Evolutionary conservation across 2,113 vertebrate genomes (phyloP), one percentile per base, ranked within the genome.

Genomic region (Vidua macroura): DNA sequence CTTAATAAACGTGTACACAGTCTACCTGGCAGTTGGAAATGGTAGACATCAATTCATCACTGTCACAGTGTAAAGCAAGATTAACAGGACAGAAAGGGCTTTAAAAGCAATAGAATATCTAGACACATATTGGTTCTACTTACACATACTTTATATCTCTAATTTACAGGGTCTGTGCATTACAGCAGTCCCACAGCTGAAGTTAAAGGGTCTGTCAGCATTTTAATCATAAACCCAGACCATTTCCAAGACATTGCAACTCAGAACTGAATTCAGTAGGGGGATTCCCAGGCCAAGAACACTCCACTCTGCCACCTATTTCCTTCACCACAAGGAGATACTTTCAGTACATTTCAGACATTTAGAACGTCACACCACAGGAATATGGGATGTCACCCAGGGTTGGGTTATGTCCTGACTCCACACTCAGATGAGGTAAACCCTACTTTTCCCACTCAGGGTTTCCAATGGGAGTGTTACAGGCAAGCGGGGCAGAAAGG

Each of bases 1-100:
- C 97, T 98, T 98, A 98, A 98, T 98, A 98, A 98, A 98, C 90
- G 97, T 97, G 97, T 98, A 97, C 95, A 96, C 95, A 96, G 83
- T 94, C 94, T 97, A 97, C 96, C 97, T 97, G 96, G 93, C 94
- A 87, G 81, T 35, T 95, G 91, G 96, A 97, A 97, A 97, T 48
- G 74, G 91, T 96, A 88, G 90, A 94, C 88, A 78, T 92, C 93
- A 96, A 96, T 95, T 96, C 96, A 96, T 97, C 63, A 69, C 96
- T 96, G 89, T 96, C 96, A 93, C 21, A 56, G 81, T 20, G 83
- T 89, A 96, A 95, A 96, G 83, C 60, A 95, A 96, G 97, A 96
- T 95, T 95, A 97, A 95, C 75, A 91, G 95, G 91, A 94, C 91
- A 92, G 92, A 95, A 94, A 97, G 85, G 95, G 75, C 85, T 92